A percentile compares a stretch with the other conserved stretches of the same genome.
Conservation (phyloP, 2,797 vertebrate species). For the Pogonophryne albipinna region DNA sequence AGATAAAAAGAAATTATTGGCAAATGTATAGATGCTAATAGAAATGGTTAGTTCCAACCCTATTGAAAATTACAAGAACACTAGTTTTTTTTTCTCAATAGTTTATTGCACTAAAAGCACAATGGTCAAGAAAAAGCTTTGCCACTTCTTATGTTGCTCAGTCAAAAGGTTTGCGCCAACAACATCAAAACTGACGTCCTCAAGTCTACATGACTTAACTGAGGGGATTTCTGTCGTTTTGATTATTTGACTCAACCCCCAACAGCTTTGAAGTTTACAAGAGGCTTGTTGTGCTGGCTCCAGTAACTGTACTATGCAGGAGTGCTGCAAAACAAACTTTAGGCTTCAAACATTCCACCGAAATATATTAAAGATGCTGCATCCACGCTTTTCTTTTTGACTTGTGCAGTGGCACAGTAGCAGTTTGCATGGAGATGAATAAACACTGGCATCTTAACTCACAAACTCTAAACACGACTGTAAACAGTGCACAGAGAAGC, state of each 20-base stretch:
- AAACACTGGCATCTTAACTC: conserved; percentile 15
- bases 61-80: neutral
- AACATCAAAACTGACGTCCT: neutral
- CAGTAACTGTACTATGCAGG: neutral
- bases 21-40: neutral
- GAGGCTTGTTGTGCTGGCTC: neutral
- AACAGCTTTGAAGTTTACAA: conserved; percentile 12
- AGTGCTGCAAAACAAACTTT: neutral
- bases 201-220: neutral
- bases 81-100: neutral
- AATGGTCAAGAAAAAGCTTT: conserved; percentile 4
- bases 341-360: conserved; percentile 9
- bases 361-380: conserved; percentile 14
- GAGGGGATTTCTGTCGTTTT: conserved; percentile 3
- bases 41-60: neutral
- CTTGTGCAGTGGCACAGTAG: conserved; percentile 4
- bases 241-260: neutral
- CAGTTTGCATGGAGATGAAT: conserved; percentile 20
- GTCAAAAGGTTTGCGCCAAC: neutral
- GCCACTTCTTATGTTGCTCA: neutral
- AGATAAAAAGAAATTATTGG: neutral
- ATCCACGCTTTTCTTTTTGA: neutral
- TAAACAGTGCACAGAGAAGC: conserved; percentile 13
- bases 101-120: neutral
- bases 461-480: conserved; percentile 29